These are phyloP conservation scores for Cephalopterus ornatus DNA, from an alignment of 2,113 vertebrate genomes.

Conservation along the genomic window DNA sequence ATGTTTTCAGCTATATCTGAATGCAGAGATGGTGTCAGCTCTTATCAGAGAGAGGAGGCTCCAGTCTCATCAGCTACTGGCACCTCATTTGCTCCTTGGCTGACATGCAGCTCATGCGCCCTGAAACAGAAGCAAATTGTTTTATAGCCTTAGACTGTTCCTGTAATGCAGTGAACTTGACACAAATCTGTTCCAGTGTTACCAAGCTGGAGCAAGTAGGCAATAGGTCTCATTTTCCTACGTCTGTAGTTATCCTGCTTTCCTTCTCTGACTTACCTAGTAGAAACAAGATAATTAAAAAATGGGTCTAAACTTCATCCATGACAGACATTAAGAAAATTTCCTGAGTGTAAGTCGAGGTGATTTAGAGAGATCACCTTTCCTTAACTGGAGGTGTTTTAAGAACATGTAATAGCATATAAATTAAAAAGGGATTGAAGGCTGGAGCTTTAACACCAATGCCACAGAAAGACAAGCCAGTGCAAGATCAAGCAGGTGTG, in stretches of 20 bases:
- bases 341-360: neutral
- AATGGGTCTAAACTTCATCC: neutral
- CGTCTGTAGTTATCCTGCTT: neutral
- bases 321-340: neutral
- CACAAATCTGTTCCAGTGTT: neutral
- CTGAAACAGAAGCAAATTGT: neutral
- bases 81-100: fast-evolving
- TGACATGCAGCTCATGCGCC: neutral
- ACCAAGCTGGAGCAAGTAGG: neutral
- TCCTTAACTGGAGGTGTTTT: neutral
- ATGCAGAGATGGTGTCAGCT: neutral
- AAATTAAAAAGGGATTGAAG: constrained; percentile 20
- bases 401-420: constrained; percentile 3
- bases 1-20: neutral
- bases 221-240: neutral
- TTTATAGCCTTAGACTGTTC: neutral
- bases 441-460: neutral
- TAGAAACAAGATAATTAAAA: neutral
- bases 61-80: neutral
- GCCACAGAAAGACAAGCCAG: neutral
- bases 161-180: neutral
- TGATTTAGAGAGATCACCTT: neutral
- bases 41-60: neutral
- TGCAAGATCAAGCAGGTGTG: constrained; percentile 27
- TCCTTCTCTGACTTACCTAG: neutral